Evolutionary conservation across 2,888 invertebrate genomes (phyloP).

Genomic region (Synergus umbraculus): DNA sequence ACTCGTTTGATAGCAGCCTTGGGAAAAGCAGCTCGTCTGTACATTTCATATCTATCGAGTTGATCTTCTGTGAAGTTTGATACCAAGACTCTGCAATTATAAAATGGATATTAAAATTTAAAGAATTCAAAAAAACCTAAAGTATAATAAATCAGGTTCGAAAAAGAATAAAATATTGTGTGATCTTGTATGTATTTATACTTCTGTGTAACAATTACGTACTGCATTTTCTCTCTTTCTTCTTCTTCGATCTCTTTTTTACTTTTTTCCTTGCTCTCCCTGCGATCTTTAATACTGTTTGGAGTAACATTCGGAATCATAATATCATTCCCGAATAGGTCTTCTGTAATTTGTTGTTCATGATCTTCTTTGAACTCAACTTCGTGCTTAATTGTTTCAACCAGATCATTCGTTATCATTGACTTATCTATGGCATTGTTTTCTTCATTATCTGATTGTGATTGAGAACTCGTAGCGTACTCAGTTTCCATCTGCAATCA

Average conservation of each 20-base stretch:
- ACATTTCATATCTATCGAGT: constrained; percentile 99
- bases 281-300: constrained; percentile 68
- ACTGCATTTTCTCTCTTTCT: constrained; percentile 98
- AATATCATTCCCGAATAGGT: constrained; percentile 70
- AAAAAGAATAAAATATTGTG: constrained; percentile 11
- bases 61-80: constrained; percentile 99
- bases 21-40: constrained; percentile 96
- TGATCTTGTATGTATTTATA: constrained; percentile 42
- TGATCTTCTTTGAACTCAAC: constrained; percentile 58
- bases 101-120: constrained; percentile 14
- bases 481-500: constrained; percentile 60
- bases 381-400: constrained; percentile 65
- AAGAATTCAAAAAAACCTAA: neutral
- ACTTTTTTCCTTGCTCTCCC: constrained; percentile 83
- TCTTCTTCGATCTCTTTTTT: constrained; percentile 94
- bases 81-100: constrained; percentile 88
- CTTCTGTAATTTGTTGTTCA: constrained; percentile 57
- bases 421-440: constrained; percentile 46
- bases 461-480: constrained; percentile 60
- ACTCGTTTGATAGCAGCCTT: constrained; percentile 97
- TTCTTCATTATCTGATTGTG: constrained; percentile 63
- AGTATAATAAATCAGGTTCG: neutral
- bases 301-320: constrained; percentile 62
- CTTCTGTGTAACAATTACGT: constrained; percentile 73
- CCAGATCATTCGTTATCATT: constrained; percentile 48